These are phyloP conservation scores for Ciconia maguari DNA, from an alignment of 2,113 vertebrate genomes.

Conservation along the genomic window DNA sequence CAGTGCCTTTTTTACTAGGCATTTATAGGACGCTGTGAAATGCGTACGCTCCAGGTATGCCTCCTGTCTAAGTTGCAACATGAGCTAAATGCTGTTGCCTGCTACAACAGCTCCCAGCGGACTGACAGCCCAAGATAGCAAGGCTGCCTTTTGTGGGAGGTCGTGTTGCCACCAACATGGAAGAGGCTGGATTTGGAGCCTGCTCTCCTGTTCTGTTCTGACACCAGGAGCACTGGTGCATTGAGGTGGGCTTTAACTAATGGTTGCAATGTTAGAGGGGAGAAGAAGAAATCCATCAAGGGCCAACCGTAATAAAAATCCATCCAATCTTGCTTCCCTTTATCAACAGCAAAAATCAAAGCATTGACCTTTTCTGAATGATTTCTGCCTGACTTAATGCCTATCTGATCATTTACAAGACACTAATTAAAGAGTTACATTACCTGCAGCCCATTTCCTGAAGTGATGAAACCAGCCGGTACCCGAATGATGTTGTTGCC, in stretches of 20 bases:
- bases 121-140: neutral
- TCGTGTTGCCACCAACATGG: neutral
- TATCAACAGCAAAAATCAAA: neutral
- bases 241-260: neutral
- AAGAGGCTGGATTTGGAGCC: neutral
- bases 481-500: neutral
- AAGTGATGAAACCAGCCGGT: neutral
- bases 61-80: neutral
- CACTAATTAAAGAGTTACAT: neutral
- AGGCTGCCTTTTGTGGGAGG: neutral
- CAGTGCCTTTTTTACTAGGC: neutral
- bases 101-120: neutral
- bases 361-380: neutral
- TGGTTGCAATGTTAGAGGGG: neutral
- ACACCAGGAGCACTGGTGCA: fast-evolving
- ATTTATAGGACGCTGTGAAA: neutral
- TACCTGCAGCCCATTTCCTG: neutral
- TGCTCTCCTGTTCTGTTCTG: neutral
- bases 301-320: neutral
- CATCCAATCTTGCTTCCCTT: neutral
- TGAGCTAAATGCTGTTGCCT: neutral
- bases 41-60: neutral
- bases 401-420: neutral
- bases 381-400: neutral
- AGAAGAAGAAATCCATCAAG: neutral